Evolutionary conservation across 2,888 invertebrate species (phyloP), one percentile per base, ranked within the genome.

Genomic region (Arenicola marina): DNA sequence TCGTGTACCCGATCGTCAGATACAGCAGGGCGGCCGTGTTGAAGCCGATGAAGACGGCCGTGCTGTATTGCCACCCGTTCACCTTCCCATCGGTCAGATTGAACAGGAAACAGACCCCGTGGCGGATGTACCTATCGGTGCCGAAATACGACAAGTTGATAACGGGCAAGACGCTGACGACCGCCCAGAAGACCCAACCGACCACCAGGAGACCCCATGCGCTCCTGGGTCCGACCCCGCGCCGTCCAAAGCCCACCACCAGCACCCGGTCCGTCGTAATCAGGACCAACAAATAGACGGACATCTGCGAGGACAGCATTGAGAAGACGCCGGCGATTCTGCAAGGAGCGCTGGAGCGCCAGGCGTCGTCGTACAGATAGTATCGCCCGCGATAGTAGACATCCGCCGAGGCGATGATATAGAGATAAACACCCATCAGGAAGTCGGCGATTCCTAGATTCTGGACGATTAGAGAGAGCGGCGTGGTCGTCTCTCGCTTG

Each of bases 401-500:
- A 75, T 88, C 88, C 28, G 86, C 86, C 44, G 83, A 81, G 4
- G 87, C 88, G 65, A 88, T 87, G 43, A 86, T 81, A 63, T 88
- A 85, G 61, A 88, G 78, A 75, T 88, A 88, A 46, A 87, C 76
- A 29, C 88, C 87, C 88, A 89, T 89, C 44, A 88, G 78, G 4
- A 88, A 82, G 75, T 89, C 88, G 28, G 88, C 87, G 56, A 87
- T 79, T 0, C 88, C 87, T 69, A 89, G 80, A 73, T 88, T 88
- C 68, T 87, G 85, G 62, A 88, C 83, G 78, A 88, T 26, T 24
- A 58, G 26, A 11, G 53, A 24, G 11, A 28, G 48, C n/a, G n/a
- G n/a, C n/a, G n/a, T n/a, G 28, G n/a, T n/a, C 21, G 51, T 4
- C n/a, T 61, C 56, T 31, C 26, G 87, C 68, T 88, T 88, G n/a